Conservation (phyloP, 2,888 invertebrate genomes). For the Cosmia pyralina region DNA sequence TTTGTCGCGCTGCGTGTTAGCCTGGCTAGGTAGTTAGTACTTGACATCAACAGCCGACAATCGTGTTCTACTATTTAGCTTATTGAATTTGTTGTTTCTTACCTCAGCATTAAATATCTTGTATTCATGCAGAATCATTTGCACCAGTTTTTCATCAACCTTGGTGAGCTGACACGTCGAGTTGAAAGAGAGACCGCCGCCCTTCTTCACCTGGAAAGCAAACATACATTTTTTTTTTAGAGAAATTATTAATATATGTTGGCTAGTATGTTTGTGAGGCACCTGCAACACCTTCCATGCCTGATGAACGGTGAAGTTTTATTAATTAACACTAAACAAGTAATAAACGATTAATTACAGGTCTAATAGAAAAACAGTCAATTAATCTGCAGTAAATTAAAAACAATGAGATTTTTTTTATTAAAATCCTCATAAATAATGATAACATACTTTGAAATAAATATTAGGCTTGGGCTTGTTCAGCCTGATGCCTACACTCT, state of each 20-base stretch:
- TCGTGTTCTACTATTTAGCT: neutral
- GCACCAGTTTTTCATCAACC: slow-evolving; percentile 98
- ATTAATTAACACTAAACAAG: neutral
- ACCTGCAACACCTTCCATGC: neutral
- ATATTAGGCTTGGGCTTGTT: slow-evolving; percentile 99
- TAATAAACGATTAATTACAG: neutral
- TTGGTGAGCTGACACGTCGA: slow-evolving; percentile 98
- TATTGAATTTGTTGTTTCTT: neutral
- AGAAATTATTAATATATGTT: neutral
- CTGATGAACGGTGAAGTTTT: neutral
- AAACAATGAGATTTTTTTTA: too few species aligned
- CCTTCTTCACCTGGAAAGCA: slow-evolving; percentile 94
- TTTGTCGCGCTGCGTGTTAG: too few species aligned
- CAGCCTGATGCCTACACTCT: slow-evolving; percentile 98
- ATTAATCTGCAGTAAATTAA: neutral
- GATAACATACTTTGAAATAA: slow-evolving; percentile 96
- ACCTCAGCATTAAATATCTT: slow-evolving; percentile 99
- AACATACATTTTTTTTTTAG: neutral
- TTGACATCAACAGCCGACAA: neutral
- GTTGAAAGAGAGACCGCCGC: slow-evolving; percentile 99
- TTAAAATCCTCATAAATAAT: neutral
- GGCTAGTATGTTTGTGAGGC: neutral
- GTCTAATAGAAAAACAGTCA: neutral
- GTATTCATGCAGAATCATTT: slow-evolving; percentile 99
- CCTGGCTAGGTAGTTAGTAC: neutral